Conservation (phyloP, 2,888 invertebrate species). For the Villa cingulata region DNA sequence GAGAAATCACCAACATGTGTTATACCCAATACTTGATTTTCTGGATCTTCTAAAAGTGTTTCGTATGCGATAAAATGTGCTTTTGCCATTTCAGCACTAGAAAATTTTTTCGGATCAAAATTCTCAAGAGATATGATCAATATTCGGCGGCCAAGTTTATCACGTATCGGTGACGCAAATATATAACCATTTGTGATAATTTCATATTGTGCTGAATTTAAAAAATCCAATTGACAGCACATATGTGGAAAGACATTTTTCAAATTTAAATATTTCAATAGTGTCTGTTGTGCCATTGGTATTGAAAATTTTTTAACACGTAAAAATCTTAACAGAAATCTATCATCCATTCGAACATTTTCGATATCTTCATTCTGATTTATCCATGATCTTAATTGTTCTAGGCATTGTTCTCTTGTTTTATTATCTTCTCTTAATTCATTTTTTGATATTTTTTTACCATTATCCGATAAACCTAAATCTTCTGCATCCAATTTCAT, state of each 20-base stretch:
- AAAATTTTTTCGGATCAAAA: slow-evolving; percentile 52
- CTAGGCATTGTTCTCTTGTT: slow-evolving; percentile 47
- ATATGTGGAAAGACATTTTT: slow-evolving; percentile 53
- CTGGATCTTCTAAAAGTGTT: slow-evolving; percentile 57
- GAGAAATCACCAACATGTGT: slow-evolving; percentile 57
- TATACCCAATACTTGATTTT: slow-evolving; percentile 61
- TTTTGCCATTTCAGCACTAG: slow-evolving; percentile 55
- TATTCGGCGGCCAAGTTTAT: slow-evolving; percentile 57
- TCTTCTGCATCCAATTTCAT: slow-evolving; percentile 11
- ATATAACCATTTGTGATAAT: slow-evolving; percentile 60
- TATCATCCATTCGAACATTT: slow-evolving; percentile 55
- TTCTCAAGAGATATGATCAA: slow-evolving; percentile 49
- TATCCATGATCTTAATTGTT: slow-evolving; percentile 56
- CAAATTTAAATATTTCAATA: slow-evolving; percentile 64
- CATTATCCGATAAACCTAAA: slow-evolving; percentile 16
- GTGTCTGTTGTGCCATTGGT: slow-evolving; percentile 61
- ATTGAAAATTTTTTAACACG: slow-evolving; percentile 66
- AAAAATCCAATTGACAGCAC: slow-evolving; percentile 50
- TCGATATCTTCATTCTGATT: slow-evolving; percentile 52
- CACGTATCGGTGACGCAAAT: slow-evolving; percentile 59
- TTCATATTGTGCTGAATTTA: slow-evolving; percentile 45
- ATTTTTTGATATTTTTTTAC: slow-evolving; percentile 43
- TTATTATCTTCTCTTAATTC: slow-evolving; percentile 58
- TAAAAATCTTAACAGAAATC: slow-evolving; percentile 59
- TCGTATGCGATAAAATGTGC: slow-evolving; percentile 60